Base-by-base conservation (phyloP, 1,140 invertebrate species). In the Hypsibius dujardini region DNA sequence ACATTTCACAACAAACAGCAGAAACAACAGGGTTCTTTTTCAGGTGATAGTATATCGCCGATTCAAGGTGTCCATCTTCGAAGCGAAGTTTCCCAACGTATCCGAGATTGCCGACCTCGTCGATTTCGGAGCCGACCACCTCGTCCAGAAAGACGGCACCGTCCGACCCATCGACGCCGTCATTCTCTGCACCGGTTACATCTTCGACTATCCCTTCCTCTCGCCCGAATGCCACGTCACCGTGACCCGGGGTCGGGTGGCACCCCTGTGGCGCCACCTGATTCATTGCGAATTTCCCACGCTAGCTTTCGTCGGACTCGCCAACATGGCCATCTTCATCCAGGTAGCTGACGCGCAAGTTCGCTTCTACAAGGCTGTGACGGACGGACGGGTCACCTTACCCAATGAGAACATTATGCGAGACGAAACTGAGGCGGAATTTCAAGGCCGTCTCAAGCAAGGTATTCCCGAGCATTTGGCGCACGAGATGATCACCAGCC, bases 191-290 rank as follows among this genome's bases (percentile, higher is more conserved):
- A 80, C 79, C 2, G 79, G 79, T 0, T 80, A 79, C 72, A 50
- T 74, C 14, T 78, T 75, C 72, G 71, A 71, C 46, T 79, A 77
- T 70, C 77, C 77, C 0, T 80, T 80, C 71, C 74, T 80, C 1
- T 69, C 74, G 1, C 72, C 74, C 28, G 74, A 74, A 0, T 77
- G 76, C 72, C 67, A 75, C 47, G 7, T 79, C 7, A 60, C 70
- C 3, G 75, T 76, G 0, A 72, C 74, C 1, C 74, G 78, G 47
- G 75, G 76, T 47, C 72, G 76, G 47, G 72, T 80, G 1, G 75
- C 73, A 1, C 78, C 78, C 0, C 75, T 80, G 1, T 80, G 79
- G 73, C 79, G 79, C 67, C 78, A 80, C 70, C 42, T 79, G 1
- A 75, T 80, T 40, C 74, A 77, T 56, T 75, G 75, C 0, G 69